A percentile compares a stretch with the other conserved stretches of the same genome.
Evolutionary conservation across 92 coral and sea anemone species (phyloP).

Genomic region (Porites evermanni): DNA sequence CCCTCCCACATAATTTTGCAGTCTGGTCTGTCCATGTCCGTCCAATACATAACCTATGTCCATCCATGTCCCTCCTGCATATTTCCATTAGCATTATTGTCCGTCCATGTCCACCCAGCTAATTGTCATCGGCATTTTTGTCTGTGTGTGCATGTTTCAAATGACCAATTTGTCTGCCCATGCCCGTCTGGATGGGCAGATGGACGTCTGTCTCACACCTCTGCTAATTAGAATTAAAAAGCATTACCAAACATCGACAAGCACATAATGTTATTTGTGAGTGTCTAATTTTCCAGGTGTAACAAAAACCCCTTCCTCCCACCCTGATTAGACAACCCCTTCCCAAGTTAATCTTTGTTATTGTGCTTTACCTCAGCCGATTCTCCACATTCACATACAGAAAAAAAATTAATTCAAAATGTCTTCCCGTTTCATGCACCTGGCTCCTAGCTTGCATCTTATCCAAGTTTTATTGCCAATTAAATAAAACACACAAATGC

Average conservation of each 20-base stretch:
- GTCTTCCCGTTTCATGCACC: conserved; percentile 32
- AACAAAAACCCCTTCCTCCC: conserved; percentile 35
- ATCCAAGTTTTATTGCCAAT: conserved; percentile 33
- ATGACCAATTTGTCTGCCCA: conserved; percentile 31
- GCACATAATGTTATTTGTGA: conserved; percentile 23
- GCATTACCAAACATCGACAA: conserved; percentile 21
- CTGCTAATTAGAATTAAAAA: conserved; percentile 6
- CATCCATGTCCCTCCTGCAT: conserved; percentile 13
- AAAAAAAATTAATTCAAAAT: conserved; percentile 20
- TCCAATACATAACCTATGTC: conserved; percentile 14
- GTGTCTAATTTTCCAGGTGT: conserved; percentile 21
- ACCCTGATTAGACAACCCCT: conserved; percentile 27
- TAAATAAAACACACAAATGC: conserved; percentile 31
- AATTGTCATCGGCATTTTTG: conserved; percentile 19
- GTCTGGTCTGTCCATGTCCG: conserved; percentile 17
- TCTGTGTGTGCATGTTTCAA: conserved; percentile 5
- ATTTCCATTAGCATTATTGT: conserved; percentile 1
- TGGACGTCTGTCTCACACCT: conserved; percentile 25
- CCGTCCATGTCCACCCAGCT: conserved; percentile 1
- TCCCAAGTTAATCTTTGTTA: conserved; percentile 16
- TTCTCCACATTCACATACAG: conserved; percentile 31
- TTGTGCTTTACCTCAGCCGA: conserved; percentile 30
- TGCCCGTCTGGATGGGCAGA: conserved; percentile 26
- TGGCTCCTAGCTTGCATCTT: conserved; percentile 41
- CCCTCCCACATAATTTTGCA: not conserved